Percentiles rank a stretch among this genome's conserved stretches.
Conservation (phyloP, 1,140 invertebrate species). For the Orchestia grillus region DNA sequence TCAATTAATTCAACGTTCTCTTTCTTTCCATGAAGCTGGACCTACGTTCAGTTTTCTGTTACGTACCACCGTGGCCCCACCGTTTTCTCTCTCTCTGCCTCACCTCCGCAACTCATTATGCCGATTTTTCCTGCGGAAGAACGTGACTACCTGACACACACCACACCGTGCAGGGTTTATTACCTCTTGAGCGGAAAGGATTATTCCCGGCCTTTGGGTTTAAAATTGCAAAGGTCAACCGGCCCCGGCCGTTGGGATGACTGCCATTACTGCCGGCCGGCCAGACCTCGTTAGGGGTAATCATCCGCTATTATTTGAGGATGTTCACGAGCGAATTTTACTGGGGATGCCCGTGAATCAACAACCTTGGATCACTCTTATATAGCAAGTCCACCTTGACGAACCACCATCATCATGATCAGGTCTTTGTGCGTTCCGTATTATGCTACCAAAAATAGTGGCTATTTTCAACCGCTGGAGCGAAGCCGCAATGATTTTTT, state of each 20-base stretch:
- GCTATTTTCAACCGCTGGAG: neutral
- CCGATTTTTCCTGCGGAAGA: neutral
- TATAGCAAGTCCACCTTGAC: constrained; percentile 12
- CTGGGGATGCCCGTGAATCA: constrained; percentile 28
- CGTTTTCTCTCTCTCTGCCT: neutral
- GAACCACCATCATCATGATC: constrained; percentile 16
- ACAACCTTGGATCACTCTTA: constrained; percentile 41
- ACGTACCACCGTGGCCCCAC: too few relatives aligned
- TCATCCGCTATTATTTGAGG: constrained; percentile 51
- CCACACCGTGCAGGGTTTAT: neutral
- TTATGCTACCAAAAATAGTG: neutral
- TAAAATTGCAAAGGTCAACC: constrained; percentile 54
- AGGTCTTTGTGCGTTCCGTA: neutral
- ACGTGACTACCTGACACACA: neutral
- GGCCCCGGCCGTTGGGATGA: constrained; percentile 17
- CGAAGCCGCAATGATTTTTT: neutral
- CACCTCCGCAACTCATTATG: neutral
- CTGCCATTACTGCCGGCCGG: constrained; percentile 35
- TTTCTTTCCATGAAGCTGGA: too few relatives aligned
- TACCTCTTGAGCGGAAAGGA: constrained; percentile 38
- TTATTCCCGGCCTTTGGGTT: constrained; percentile 51
- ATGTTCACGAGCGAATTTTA: constrained; percentile 54
- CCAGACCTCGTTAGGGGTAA: constrained; percentile 50
- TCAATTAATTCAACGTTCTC: too few relatives aligned
- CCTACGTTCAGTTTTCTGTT: too few relatives aligned